These are phyloP conservation scores for Boleophthalmus pectinirostris DNA, from an alignment of 2,113 vertebrate genomes.

Conservation along the genomic window DNA sequence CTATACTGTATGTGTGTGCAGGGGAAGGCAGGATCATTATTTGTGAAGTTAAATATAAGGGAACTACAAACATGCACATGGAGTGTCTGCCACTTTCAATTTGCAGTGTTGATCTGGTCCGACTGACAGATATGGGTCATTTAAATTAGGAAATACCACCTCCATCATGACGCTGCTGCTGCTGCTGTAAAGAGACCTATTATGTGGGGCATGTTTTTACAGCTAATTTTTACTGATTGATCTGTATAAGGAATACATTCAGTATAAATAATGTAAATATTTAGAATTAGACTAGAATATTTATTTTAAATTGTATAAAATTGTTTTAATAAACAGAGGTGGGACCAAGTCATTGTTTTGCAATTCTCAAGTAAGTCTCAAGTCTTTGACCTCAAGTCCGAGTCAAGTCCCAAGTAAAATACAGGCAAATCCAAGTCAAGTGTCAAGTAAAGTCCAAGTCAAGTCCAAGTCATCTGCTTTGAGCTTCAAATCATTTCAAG, in stretches of 20 bases:
- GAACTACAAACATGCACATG: neutral
- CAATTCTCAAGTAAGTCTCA: too few relatives aligned
- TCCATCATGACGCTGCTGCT: neutral
- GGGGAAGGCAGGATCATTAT: slow-evolving; percentile 8
- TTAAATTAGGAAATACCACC: slow-evolving; percentile 20
- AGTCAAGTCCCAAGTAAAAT: too few relatives aligned
- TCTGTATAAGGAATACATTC: too few relatives aligned
- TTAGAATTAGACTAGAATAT: neutral
- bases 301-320: too few relatives aligned
- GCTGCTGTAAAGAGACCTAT: neutral
- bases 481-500: too few relatives aligned
- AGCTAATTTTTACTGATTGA: neutral
- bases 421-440: too few relatives aligned
- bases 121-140: slow-evolving; percentile 8
- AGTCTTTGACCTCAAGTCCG: too few relatives aligned
- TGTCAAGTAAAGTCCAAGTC: too few relatives aligned
- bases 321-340: too few relatives aligned
- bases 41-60: slow-evolving; percentile 5
- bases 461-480: too few relatives aligned
- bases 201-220: neutral
- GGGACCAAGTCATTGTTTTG: too few relatives aligned
- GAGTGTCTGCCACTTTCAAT: neutral
- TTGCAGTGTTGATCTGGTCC: neutral
- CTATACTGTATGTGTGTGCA: slow-evolving; percentile 23
- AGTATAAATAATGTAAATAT: neutral